phyloP scores from a whole-genome alignment of 2,797 vertebrate genomes.

The Siniperca undulata region DNA sequence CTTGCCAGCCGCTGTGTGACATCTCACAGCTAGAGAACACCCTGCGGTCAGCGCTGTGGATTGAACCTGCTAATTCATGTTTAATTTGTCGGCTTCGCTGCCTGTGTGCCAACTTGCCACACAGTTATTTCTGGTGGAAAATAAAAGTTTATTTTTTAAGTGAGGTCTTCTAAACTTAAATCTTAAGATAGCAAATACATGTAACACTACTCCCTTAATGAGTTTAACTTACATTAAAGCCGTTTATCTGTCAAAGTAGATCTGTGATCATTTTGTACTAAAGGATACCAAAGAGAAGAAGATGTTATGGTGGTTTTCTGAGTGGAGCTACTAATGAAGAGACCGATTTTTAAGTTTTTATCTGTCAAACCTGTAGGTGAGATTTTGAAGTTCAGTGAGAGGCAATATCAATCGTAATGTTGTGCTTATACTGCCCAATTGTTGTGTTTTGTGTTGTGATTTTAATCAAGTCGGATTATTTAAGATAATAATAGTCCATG shows the following conservation, averaged over 20 bases:
- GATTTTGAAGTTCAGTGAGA: background rate
- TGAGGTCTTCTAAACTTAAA: background rate
- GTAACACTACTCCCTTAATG: background rate
- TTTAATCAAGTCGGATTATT: conserved; percentile 1
- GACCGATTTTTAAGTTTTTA: background rate
- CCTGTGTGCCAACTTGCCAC: conserved; percentile 5
- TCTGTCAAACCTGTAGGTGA: background rate
- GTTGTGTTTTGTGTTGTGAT: background rate
- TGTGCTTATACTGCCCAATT: background rate
- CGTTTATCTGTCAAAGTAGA: conserved; percentile 1
- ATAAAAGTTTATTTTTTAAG: background rate
- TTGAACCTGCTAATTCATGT: conserved; percentile 39
- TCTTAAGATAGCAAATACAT: background rate
- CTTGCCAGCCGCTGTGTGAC: conserved; percentile 38
- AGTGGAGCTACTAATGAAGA: conserved; percentile 23
- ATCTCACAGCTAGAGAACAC: conserved; percentile 47
- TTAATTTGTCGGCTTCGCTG: conserved; percentile 39
- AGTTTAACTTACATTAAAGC: conserved; percentile 11
- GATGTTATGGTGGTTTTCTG: background rate
- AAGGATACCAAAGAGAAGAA: conserved; percentile 1
- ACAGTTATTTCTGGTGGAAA: background rate
- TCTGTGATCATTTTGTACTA: conserved; percentile 12
- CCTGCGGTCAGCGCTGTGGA: conserved; percentile 38
- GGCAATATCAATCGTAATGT: background rate
- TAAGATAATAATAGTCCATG: background rate